Base-by-base conservation (phyloP, 2,888 invertebrate genomes). In the Drosophila paracracens region DNA sequence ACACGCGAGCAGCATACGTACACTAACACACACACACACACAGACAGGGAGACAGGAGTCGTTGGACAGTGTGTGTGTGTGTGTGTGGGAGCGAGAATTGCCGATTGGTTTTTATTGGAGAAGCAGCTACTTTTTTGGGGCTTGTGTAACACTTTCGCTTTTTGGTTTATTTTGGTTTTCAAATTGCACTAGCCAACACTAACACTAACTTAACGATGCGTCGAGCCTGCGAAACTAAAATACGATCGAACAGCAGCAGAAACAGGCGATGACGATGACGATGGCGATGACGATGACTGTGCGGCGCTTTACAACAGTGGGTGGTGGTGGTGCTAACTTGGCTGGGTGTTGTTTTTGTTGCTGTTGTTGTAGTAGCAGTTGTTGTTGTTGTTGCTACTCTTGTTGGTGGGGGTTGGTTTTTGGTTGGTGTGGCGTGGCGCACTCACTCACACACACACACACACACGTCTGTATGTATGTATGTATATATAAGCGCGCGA, bases 401-500 rank as follows among this genome's bases (percentile, higher is more conserved):
- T 81, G 76, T 82, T 85, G 86, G 90, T 87, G 89, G 90, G 83
- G 90, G 89, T 85, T 89, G 85, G 75, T 88, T 89, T 89, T 79
- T 72, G 63, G 66, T 76, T 85, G 79, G 74, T 87, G 82, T 83
- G 83, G 83, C 65, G 73, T 74, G 53, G 79, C 79, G 61, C 64
- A 59, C 70, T 52, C 68, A 74, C 74, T 53, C 68, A 72, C 60
- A 48, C 70, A 57, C 64, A 72, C 71, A 74, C 62, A 62, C 61
- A 40, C 4, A 43, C 11, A 21, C 21, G 21, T 43, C 2, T 43
- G 46, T 16, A 16, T 25, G 46, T 46, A 21, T 46, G 60, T 61
- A 60, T 60, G 58, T 74, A 74, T 69, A 62, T 83, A 75, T 70
- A 67, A 79, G 89, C 90, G 81, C 86, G 89, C 90, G 79, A 76